phyloP scores from a whole-genome alignment of 2,113 vertebrate genomes.

The Microcebus tavaratra region DNA sequence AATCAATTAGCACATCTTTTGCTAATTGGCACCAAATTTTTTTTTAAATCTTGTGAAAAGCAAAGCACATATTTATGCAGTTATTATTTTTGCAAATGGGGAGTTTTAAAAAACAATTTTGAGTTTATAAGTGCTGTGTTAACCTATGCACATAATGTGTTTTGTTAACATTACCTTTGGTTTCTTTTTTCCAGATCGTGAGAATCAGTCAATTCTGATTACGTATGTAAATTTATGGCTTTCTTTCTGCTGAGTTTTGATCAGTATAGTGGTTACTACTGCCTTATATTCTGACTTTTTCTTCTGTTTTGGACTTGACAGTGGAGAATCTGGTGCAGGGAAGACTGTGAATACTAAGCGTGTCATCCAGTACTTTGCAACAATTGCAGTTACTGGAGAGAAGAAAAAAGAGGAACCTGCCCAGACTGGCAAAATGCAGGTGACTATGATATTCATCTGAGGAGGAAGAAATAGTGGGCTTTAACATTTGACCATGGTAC shows the following conservation, averaged over 20 bases:
- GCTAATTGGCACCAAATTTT: too few species aligned
- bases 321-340: conserved; percentile 88
- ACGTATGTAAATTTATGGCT: conserved; percentile 77
- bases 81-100: background rate
- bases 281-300: conserved; percentile 11
- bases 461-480: background rate
- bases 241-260: background rate
- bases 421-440: conserved; percentile 79
- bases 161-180: background rate
- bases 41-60: background rate
- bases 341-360: conserved; percentile 89
- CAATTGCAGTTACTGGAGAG: conserved; percentile 83
- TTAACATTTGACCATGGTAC: background rate
- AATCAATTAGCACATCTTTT: background rate
- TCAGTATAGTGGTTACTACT: background rate
- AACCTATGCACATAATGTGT: background rate
- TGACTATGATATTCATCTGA: background rate
- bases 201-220: conserved; percentile 85
- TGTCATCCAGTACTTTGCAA: conserved; percentile 89
- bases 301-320: conserved; percentile 55
- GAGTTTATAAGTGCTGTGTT: background rate
- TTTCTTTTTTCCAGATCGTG: conserved; percentile 78
- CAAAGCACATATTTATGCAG: background rate
- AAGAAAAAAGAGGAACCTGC: conserved; percentile 79
- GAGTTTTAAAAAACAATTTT: background rate